phyloP scores from a whole-genome alignment of 1,140 invertebrate genomes.

The Eriosoma lanigerum region DNA sequence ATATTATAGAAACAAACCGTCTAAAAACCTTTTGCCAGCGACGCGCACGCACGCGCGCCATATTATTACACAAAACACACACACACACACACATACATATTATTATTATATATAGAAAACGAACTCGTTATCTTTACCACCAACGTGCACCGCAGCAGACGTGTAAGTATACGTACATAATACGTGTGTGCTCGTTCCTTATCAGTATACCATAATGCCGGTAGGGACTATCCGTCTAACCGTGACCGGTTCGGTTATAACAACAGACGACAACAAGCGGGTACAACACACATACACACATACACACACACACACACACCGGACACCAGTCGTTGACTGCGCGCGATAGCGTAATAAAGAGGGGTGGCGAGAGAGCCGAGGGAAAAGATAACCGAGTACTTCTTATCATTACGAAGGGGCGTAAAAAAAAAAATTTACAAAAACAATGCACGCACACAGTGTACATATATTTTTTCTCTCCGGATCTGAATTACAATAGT shows the following conservation, averaged over 20 bases:
- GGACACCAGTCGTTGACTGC: constrained; percentile 10
- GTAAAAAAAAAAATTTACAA: constrained; percentile 1
- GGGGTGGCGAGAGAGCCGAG: not conserved
- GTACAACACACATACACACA: not conserved
- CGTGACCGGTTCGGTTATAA: constrained; percentile 28
- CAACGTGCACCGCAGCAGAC: too few species aligned
- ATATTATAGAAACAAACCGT: constrained; percentile 32
- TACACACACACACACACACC: not conserved
- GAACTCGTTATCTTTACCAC: too few species aligned
- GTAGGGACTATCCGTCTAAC: constrained; percentile 45
- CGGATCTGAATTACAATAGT: too few species aligned
- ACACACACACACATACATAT: not conserved
- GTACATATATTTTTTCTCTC: constrained; percentile 1
- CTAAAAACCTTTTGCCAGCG: constrained; percentile 31
- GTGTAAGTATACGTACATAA: not conserved
- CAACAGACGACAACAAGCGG: constrained; percentile 6
- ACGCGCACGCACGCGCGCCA: not conserved
- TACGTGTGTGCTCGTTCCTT: constrained; percentile 4
- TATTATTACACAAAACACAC: not conserved
- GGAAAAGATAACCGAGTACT: constrained; percentile 44
- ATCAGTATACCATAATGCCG: constrained; percentile 32
- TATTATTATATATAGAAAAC: not conserved
- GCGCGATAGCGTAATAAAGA: not conserved
- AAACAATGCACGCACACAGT: not conserved
- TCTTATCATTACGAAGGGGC: constrained; percentile 37